Base-by-base conservation (phyloP, 2,113 vertebrate species). In the Ammodytes marinus region DNA sequence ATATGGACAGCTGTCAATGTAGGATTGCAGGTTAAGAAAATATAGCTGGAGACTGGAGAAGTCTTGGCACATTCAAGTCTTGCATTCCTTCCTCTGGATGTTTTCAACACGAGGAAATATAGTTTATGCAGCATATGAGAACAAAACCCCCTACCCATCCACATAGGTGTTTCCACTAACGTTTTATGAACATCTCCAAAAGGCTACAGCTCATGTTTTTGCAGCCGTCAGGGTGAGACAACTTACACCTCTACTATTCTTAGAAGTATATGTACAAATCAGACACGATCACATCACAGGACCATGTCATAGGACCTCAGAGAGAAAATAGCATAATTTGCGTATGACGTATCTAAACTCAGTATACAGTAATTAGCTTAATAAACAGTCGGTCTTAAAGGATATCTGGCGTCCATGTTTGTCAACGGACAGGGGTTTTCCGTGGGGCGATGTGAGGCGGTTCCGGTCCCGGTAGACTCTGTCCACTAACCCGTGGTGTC, bases 341-440 rank as follows among this genome's bases (percentile, higher is more conserved):
- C 27, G 27, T 27, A 27, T 27, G 27, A 27, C 2, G 17, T 37
- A 17, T 14, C 17, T 37, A 75, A 57, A 17, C 3, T n/a, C 11
- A 37, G 35, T 37, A 11, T 11, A 4, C 40, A 42, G 27, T 7
- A 6, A 39, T 17, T 9, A 63, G 58, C 19, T 1, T 50, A 27
- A 40, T 40, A 19, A 53, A 42, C 27, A 10, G 40, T 13, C 6
- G 27, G 45, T 6, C 2, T 57, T 19, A 89, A 97, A 99, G 96
- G 97, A 99, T 99, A 99, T 98, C 90, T 98, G 97, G 43, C 97
- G 90, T 37, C 97, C 97, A 0, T 98, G 97, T 53, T 98, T 99
- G 82, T 99, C 97, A 73, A 98, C 92, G 0, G 97, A 96, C 52
- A 97, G 93, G 0, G 97, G 96, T 49, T 97, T 96, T 13, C 95